A percentile compares a stretch with the other conserved stretches of the same genome.
Conservation (phyloP, 2,797 vertebrate genomes). For the Emys orbicularis region DNA sequence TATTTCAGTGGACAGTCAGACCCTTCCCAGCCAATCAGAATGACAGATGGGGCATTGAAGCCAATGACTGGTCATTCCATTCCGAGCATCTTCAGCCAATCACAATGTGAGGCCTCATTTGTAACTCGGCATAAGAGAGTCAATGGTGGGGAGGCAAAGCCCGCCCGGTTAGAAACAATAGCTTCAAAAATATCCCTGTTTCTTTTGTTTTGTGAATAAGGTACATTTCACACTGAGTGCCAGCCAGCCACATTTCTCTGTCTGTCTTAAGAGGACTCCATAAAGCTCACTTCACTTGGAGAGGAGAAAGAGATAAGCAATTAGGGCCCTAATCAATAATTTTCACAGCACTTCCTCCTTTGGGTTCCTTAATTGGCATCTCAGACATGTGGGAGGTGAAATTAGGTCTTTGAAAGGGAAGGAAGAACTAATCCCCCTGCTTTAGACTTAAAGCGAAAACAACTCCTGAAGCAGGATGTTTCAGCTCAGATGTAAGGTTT, state of each 20-base stretch:
- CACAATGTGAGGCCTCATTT: not conserved
- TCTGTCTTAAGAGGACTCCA: not conserved
- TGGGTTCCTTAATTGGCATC: constrained; percentile 62
- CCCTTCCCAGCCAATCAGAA: not conserved
- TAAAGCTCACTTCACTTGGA: constrained; percentile 8
- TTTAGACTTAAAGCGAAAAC: not conserved
- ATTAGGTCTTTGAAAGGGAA: constrained; percentile 10
- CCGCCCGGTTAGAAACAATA: rapidly evolving
- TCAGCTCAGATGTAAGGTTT: not conserved
- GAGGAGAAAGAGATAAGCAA: constrained; percentile 43
- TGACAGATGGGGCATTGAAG: rapidly evolving
- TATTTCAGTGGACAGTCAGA: not conserved
- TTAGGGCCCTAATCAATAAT: constrained; percentile 71
- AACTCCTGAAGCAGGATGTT: constrained; percentile 10
- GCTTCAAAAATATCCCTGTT: not conserved
- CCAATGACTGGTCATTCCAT: not conserved
- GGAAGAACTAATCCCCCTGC: not conserved
- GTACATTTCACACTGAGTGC: not conserved
- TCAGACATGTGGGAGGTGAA: constrained; percentile 41
- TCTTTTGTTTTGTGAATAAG: not conserved
- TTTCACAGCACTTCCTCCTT: constrained; percentile 32
- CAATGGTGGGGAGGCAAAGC: not conserved
- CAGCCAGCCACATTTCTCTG: constrained; percentile 16
- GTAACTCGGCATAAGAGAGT: not conserved
- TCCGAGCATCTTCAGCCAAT: not conserved